Conservation (phyloP, 2,797 vertebrate species). For the Clarias platycephalus region DNA sequence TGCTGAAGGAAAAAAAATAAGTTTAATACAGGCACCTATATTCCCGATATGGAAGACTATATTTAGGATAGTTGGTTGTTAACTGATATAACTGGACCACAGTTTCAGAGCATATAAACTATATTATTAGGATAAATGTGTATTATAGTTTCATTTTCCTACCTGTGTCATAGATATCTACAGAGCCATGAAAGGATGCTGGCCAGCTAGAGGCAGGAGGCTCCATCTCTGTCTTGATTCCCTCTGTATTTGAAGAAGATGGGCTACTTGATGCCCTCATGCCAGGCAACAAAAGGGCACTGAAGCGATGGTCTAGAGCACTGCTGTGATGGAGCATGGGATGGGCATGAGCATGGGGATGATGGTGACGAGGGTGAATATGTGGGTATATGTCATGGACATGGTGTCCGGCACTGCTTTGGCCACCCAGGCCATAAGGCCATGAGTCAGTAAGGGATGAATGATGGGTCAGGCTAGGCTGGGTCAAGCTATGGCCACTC, state of each 20-base stretch:
- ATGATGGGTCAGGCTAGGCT: conserved; percentile 79
- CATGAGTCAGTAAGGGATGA: conserved; percentile 83
- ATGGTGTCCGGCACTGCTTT: conserved; percentile 83
- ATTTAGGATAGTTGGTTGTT: background rate
- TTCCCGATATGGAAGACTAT: background rate
- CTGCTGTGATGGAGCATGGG: conserved; percentile 80
- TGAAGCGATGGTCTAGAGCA: conserved; percentile 84
- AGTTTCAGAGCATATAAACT: background rate
- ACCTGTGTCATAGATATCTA: conserved; percentile 94
- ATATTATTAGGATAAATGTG: background rate
- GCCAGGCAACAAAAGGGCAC: conserved; percentile 85
- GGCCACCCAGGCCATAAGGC: conserved; percentile 88
- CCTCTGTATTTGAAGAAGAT: conserved; percentile 78
- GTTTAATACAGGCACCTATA: conserved; percentile 12
- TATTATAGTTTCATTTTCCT: conserved; percentile 50
- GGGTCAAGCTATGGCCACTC: conserved; percentile 85
- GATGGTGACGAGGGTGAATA: conserved; percentile 74
- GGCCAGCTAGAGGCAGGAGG: conserved; percentile 83
- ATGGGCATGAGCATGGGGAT: conserved; percentile 72
- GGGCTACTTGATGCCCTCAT: conserved; percentile 79
- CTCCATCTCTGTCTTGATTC: conserved; percentile 83
- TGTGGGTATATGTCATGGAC: conserved; percentile 86
- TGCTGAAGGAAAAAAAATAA: conserved; percentile 67
- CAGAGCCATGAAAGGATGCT: conserved; percentile 85
- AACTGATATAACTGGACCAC: background rate